phyloP scores from a whole-genome alignment of 2,113 vertebrate genomes.

The Heptranchias perlo region DNA sequence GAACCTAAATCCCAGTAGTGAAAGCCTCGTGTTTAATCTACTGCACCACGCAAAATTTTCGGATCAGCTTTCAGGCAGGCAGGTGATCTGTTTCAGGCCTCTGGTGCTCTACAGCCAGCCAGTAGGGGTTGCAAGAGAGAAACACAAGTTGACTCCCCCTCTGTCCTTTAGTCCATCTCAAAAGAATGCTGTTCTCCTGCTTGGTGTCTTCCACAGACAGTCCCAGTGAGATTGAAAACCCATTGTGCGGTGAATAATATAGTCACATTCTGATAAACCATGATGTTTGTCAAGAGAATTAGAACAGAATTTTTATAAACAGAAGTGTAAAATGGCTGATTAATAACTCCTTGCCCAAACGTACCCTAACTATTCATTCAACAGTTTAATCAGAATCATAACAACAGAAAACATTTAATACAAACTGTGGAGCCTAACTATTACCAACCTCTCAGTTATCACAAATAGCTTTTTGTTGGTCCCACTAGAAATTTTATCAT shows the following conservation, averaged over 20 bases:
- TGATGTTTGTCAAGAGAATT: neutral
- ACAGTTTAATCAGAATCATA: neutral
- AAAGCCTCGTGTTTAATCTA: neutral
- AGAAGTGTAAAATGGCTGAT: neutral
- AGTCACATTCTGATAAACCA: neutral
- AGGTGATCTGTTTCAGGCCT: neutral
- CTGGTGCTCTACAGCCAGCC: neutral
- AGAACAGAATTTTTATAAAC: neutral
- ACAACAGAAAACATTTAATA: neutral
- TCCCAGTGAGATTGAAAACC: neutral
- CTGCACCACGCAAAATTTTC: neutral
- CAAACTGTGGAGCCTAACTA: neutral
- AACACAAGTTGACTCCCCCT: neutral
- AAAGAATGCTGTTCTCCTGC: neutral
- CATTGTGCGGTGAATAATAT: neutral
- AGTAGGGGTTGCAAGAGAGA: neutral
- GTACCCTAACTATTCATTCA: neutral
- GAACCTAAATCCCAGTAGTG: neutral
- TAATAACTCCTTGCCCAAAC: neutral
- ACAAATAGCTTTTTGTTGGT: neutral
- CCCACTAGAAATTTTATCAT: neutral
- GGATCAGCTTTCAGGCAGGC: neutral
- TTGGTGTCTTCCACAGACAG: neutral
- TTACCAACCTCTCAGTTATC: neutral
- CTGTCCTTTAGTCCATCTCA: neutral